Evolutionary conservation across 2,797 vertebrate species (phyloP).

Genomic region (Dallia pectoralis): DNA sequence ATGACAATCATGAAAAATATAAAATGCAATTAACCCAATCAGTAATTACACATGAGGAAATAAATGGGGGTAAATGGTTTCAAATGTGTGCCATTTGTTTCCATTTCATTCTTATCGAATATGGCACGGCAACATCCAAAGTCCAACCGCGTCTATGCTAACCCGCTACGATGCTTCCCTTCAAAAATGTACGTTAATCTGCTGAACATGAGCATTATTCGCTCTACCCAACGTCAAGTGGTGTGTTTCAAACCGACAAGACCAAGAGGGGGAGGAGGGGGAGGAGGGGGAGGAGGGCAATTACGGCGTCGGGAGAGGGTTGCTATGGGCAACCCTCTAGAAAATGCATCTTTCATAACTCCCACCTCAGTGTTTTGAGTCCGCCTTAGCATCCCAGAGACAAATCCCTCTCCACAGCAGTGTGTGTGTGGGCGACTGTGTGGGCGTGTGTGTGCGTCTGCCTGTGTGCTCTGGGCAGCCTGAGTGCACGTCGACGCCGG

Average conservation of each 20-base stretch:
- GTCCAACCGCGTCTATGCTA: too few species aligned
- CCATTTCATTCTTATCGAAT: neutral
- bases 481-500: conserved; percentile 37
- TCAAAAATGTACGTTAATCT: neutral
- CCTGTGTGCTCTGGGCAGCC: conserved; percentile 34
- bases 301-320: conserved; percentile 33
- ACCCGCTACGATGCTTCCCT: neutral
- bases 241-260: conserved; percentile 9
- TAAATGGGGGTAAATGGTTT: too few species aligned
- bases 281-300: conserved; percentile 18
- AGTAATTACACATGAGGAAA: too few species aligned
- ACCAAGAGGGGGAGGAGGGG: conserved; percentile 16
- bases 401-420: conserved; percentile 44
- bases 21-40: too few species aligned
- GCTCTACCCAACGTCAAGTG: neutral
- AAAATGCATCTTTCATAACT: conserved; percentile 54
- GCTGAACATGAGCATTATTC: neutral
- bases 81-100: neutral
- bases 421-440: conserved; percentile 41
- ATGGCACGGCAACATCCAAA: neutral
- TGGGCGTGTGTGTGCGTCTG: too few species aligned
- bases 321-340: conserved; percentile 53
- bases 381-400: conserved; percentile 21
- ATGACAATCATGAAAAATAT: too few species aligned
- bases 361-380: conserved; percentile 36